Percentiles rank a stretch among this genome's conserved stretches.
Conservation (phyloP, 2,113 vertebrate species). For the Tyto alba region DNA sequence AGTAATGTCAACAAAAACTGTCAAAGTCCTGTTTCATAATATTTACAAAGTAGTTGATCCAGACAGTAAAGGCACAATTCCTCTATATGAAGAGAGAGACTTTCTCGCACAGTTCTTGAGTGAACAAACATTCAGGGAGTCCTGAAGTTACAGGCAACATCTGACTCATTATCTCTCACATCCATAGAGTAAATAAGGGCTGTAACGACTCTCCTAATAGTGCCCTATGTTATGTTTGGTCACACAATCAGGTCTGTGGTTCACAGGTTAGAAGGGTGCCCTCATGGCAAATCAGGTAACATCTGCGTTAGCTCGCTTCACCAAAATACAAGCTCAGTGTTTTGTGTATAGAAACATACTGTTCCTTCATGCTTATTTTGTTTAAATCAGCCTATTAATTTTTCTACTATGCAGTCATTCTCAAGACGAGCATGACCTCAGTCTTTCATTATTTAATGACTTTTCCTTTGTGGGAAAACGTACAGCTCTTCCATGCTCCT, state of each 20-base stretch:
- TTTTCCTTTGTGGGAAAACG: background rate
- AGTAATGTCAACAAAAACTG: background rate
- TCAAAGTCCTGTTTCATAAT: background rate
- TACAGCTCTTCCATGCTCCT: constrained; percentile 44
- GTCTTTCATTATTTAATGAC: constrained; percentile 8
- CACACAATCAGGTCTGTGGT: accelerated
- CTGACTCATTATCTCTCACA: background rate
- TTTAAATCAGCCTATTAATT: background rate
- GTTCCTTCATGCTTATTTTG: background rate
- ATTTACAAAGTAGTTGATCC: background rate
- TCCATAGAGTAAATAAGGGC: background rate
- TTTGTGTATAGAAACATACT: background rate
- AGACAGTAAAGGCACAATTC: background rate
- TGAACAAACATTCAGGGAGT: background rate
- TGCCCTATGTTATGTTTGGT: background rate
- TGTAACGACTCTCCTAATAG: background rate
- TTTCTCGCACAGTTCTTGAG: background rate
- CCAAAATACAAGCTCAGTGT: background rate
- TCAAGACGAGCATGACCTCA: constrained; percentile 27
- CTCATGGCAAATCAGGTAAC: background rate
- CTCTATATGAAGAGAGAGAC: background rate
- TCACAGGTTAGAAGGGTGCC: background rate
- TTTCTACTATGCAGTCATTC: constrained; percentile 28
- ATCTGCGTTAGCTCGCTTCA: background rate
- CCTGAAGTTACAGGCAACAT: background rate